These are phyloP conservation scores for Pocillopora damicornis DNA, from an alignment of 64 coral and sea anemone species.

Conservation along the genomic window DNA sequence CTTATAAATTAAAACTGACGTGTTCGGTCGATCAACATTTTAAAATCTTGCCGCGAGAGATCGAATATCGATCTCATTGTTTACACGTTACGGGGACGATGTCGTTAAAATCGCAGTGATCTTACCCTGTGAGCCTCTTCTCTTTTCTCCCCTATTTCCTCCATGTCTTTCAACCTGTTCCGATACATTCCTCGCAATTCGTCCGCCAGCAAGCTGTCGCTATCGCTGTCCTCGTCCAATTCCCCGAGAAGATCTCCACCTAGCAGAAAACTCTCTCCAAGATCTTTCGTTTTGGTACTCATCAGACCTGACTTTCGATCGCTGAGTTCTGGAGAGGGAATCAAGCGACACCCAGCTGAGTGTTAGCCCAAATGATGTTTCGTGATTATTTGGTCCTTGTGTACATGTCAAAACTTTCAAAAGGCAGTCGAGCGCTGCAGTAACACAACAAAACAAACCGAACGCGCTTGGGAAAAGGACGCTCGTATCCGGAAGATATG, in stretches of 20 bases:
- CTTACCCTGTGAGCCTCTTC: constrained; percentile 74
- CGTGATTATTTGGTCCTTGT: not conserved
- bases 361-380: constrained; percentile 6
- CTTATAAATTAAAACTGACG: not conserved
- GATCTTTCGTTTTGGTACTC: constrained; percentile 42
- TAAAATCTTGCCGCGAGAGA: not conserved
- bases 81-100: not conserved
- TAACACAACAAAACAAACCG: not conserved
- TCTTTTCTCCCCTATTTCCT: constrained; percentile 73
- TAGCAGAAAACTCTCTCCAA: constrained; percentile 34
- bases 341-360: constrained; percentile 22
- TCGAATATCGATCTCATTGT: not conserved
- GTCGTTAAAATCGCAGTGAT: not conserved
- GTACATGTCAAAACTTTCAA: constrained; percentile 29
- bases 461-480: constrained; percentile 64
- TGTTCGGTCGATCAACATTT: not conserved
- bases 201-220: constrained; percentile 67
- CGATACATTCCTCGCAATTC: constrained; percentile 85
- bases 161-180: constrained; percentile 77
- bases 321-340: constrained; percentile 5
- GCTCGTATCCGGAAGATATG: constrained; percentile 7
- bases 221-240: constrained; percentile 53
- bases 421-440: constrained; percentile 31
- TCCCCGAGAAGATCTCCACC: constrained; percentile 17
- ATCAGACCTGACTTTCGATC: constrained; percentile 31